Conservation (phyloP, 2,888 invertebrate species). For the Exephanes ischioxanthus region DNA sequence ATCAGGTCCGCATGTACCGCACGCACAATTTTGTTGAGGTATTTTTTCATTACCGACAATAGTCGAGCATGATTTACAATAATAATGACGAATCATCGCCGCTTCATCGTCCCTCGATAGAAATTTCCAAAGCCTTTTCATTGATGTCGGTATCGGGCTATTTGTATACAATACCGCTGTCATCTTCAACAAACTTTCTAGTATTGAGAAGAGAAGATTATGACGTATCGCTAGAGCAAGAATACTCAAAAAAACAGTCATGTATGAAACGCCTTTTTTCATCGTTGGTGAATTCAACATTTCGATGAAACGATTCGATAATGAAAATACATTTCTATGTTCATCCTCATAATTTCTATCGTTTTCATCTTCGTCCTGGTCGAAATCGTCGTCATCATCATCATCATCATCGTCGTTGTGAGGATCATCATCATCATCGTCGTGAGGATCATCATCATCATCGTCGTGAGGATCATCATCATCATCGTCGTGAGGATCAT, state of each 20-base stretch:
- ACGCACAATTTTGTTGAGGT: not conserved
- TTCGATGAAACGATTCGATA: not conserved
- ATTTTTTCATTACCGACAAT: not conserved
- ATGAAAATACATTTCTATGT: not conserved
- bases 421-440: not conserved
- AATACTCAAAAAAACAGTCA: slow-evolving; percentile 10
- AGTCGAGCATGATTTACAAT: not conserved
- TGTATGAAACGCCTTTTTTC: not conserved
- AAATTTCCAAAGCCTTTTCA: slow-evolving; percentile 15
- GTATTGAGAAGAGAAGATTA: not conserved
- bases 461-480: too few species aligned
- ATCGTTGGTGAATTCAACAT: not conserved
- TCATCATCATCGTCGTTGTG: not conserved
- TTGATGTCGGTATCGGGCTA: not conserved
- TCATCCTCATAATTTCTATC: not conserved
- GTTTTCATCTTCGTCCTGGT: not conserved
- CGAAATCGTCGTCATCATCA: not conserved
- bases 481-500: too few species aligned
- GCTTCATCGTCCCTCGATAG: slow-evolving; percentile 20
- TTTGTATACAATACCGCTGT: not conserved
- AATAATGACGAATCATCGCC: slow-evolving; percentile 2
- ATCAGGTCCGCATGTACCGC: not conserved
- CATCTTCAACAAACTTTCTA: slow-evolving; percentile 9
- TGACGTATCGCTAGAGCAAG: slow-evolving; percentile 1
- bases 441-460: too few species aligned